These are phyloP conservation scores for Macrotrachela quadricornifera DNA, from an alignment of 1,140 invertebrate genomes.

Conservation along the genomic window DNA sequence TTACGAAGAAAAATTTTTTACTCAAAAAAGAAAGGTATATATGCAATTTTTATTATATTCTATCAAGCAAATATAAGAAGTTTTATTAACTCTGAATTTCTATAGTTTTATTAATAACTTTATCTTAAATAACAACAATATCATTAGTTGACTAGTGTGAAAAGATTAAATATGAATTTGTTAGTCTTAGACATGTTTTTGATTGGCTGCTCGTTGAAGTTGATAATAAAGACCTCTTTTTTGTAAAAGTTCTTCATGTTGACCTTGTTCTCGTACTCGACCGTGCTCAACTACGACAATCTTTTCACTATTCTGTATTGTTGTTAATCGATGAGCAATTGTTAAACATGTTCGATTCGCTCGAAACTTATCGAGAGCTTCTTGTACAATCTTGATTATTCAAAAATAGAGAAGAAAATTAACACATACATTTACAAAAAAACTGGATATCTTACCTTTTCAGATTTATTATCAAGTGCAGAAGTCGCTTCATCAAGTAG, in stretches of 20 bases:
- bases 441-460: conserved; percentile 21
- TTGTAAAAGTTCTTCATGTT: conserved; percentile 28
- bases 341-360: conserved; percentile 30
- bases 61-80: no score
- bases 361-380: conserved; percentile 21
- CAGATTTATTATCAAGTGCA: conserved; percentile 48
- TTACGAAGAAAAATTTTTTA: no score
- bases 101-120: no score
- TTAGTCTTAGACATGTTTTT: no score
- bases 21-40: no score
- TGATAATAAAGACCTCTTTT: conserved; percentile 9
- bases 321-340: conserved; percentile 36
- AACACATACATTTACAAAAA: conserved; percentile 60
- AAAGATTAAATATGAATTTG: no score
- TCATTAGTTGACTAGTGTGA: no score
- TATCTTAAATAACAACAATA: no score
- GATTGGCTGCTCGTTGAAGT: no score
- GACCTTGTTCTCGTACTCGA: conserved; percentile 32
- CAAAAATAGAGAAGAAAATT: conserved; percentile 61
- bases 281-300: conserved; percentile 36
- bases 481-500: conserved; percentile 96
- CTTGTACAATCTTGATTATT: conserved; percentile 42
- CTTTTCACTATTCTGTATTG: conserved; percentile 36
- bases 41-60: no score
- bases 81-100: no score